Base-by-base conservation (phyloP, 1,140 invertebrate species). In the Zaprionus capensis region DNA sequence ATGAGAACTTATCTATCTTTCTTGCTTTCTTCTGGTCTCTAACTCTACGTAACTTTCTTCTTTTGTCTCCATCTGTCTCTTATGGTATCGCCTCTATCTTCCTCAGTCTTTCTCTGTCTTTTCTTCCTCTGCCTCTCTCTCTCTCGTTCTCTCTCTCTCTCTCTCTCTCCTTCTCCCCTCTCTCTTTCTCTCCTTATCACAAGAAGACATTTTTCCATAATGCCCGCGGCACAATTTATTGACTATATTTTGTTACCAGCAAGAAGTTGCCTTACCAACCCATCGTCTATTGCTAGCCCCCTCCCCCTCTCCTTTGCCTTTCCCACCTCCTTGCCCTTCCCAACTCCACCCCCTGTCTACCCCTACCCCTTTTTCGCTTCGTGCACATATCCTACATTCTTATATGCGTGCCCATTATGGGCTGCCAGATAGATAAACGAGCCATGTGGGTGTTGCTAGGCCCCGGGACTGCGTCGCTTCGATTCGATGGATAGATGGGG, bases 361-460 rank as follows among this genome's bases (percentile, higher is more conserved):
- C 38, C 41, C 44, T 31, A 24, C 31, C 44, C 46, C 26, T 41
- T 57, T 62, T 63, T 34, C 28, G 49, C 59, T 44, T 74, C 38
- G 51, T 66, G 77, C 34, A 71, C 57, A 68, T 63, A 64, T 78
- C 44, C 63, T 58, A 69, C 58, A 68, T 68, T 69, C 61, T 73
- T 75, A 78, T 81, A 85, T 82, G 83, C 83, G 82, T 87, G 80
- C 76, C 77, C 76, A 71, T 82, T 82, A 77, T 73, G 64, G 68
- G 63, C 73, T 71, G 59, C 62, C 67, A 61, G 74, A 36, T 77
- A 78, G 77, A 76, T 73, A 82, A 78, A 77, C 73, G 77, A 82
- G 80, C 44, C 74, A 57, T 74, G 84, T 78, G 74, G 84, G 84
- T 72, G 83, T 87, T 87, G 80, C 77, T 73, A 80, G 77, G 83